Percentiles rank a stretch among this genome's conserved stretches.
phyloP scores from a whole-genome alignment of 2,113 vertebrate genomes.

The Aleadryas rufinucha region DNA sequence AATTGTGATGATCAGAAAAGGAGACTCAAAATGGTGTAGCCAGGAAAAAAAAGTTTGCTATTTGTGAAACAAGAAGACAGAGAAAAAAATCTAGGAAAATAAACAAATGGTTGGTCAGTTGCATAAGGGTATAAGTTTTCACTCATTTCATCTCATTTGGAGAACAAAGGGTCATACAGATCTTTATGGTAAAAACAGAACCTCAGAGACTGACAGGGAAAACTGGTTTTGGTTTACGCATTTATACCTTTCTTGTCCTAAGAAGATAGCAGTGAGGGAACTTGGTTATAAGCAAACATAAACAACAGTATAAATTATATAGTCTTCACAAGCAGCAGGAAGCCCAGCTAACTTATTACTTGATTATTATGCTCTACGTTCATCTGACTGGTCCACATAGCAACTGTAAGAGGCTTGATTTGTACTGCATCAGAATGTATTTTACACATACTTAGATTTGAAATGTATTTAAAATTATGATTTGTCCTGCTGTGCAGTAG shows the following conservation, averaged over 20 bases:
- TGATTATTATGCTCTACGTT: neutral
- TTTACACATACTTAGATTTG: slow-evolving; percentile 12
- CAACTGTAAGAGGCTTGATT: slow-evolving; percentile 15
- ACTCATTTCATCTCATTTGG: neutral
- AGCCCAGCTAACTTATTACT: neutral
- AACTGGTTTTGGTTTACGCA: neutral
- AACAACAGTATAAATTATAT: neutral
- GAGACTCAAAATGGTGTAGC: neutral
- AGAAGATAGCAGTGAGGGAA: neutral
- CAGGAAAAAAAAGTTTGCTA: neutral
- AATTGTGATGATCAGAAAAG: neutral
- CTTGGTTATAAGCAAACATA: neutral
- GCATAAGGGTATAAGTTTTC: neutral
- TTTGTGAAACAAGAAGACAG: neutral
- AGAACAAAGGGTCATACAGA: neutral
- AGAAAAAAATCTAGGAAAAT: neutral
- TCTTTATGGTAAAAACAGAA: neutral
- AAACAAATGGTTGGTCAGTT: neutral
- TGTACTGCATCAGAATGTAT: neutral
- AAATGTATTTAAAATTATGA: slow-evolving; percentile 50
- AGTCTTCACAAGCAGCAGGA: neutral
- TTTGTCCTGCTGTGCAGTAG: slow-evolving; percentile 31
- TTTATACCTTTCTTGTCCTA: neutral
- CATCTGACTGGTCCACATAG: neutral
- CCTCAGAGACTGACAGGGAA: neutral